A percentile compares a stretch with the other conserved stretches of the same genome.
Evolutionary conservation across 2,113 vertebrate genomes (phyloP).

Genomic region (Gorsachius goisagi): DNA sequence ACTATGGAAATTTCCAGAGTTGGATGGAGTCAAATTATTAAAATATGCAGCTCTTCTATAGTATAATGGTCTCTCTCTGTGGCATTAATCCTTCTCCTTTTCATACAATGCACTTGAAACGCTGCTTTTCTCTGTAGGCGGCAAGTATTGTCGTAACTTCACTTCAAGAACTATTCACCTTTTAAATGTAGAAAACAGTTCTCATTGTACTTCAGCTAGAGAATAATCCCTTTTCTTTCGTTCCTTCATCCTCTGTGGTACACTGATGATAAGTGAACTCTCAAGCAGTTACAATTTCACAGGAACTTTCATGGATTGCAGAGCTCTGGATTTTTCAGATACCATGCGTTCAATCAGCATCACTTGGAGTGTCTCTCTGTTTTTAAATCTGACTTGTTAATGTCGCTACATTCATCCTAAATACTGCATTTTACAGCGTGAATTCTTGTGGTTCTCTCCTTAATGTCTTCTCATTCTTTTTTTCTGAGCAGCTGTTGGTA

Average conservation of each 20-base stretch:
- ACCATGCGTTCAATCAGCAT: background rate
- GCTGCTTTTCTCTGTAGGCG: conserved; percentile 51
- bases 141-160: conserved; percentile 68
- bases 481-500: conserved; percentile 41
- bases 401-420: background rate
- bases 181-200: conserved; percentile 59
- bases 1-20: conserved; percentile 16
- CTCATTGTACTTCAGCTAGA: conserved; percentile 56
- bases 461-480: conserved; percentile 10
- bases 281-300: conserved; percentile 49
- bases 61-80: conserved; percentile 35
- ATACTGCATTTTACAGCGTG: conserved; percentile 18
- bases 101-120: conserved; percentile 48
- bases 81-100: conserved; percentile 64
- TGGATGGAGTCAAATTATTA: conserved; percentile 38
- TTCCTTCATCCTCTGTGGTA: conserved; percentile 33
- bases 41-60: conserved; percentile 42
- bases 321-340: conserved; percentile 43
- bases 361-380: background rate
- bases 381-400: conserved; percentile 47
- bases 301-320: conserved; percentile 35
- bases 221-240: conserved; percentile 61
- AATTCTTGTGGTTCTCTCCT: conserved; percentile 27
- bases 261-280: conserved; percentile 52
- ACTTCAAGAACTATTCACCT: conserved; percentile 60